phyloP scores from a whole-genome alignment of 2,113 vertebrate genomes.

The Xenopus laevis region DNA sequence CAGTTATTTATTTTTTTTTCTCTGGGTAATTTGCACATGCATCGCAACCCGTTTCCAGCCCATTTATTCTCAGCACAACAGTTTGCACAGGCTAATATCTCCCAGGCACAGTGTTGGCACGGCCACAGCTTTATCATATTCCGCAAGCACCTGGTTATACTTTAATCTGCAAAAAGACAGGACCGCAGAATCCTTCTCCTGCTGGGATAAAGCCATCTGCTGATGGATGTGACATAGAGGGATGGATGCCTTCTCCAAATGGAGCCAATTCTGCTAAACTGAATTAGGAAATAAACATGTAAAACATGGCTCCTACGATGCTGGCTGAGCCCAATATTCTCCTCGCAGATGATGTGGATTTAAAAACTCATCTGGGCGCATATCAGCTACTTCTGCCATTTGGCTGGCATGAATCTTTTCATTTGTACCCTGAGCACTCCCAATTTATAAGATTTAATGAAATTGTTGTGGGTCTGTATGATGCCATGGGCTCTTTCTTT shows the following conservation, averaged over 20 bases:
- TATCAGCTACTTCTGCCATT: background rate
- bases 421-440: background rate
- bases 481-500: no score
- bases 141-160: slow-evolving; percentile 13
- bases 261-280: slow-evolving; percentile 19
- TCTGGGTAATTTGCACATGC: slow-evolving; percentile 12
- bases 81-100: slow-evolving; percentile 1
- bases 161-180: slow-evolving; percentile 15
- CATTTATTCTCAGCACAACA: slow-evolving; percentile 20
- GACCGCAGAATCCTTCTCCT: slow-evolving; percentile 11
- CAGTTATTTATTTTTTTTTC: background rate
- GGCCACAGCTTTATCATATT: slow-evolving; percentile 12
- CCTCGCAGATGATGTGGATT: background rate
- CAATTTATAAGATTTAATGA: background rate
- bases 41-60: slow-evolving; percentile 5
- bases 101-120: background rate
- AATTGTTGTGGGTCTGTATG: no score
- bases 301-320: slow-evolving; percentile 12
- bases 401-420: background rate
- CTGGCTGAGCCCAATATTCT: background rate
- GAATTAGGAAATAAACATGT: slow-evolving; percentile 30
- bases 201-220: slow-evolving; percentile 30
- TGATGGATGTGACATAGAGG: slow-evolving; percentile 10
- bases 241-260: slow-evolving; percentile 3
- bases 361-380: background rate